Percentiles rank a stretch among this genome's conserved stretches.
Evolutionary conservation across 2,888 invertebrate genomes (phyloP).

Genomic region (Acrobasis repandana): DNA sequence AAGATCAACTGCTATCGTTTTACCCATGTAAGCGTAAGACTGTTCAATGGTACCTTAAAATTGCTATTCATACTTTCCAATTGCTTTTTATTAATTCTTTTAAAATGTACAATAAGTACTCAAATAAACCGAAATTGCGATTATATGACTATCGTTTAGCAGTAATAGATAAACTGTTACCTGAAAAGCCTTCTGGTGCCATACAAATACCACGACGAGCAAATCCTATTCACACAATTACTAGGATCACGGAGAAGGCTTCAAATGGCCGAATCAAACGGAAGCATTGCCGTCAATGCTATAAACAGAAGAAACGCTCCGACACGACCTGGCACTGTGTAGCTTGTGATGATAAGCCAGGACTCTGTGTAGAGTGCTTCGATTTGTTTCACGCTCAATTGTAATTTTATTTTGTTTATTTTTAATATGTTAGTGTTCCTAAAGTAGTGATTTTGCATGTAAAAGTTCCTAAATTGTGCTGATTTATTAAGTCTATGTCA

Average conservation of each 20-base stretch:
- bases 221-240: constrained; percentile 13
- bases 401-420: neutral
- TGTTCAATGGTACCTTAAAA: constrained; percentile 31
- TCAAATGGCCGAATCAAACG: constrained; percentile 22
- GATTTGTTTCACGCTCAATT: neutral
- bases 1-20: constrained; percentile 26
- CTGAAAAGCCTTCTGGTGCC: constrained; percentile 11
- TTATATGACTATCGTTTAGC: constrained; percentile 18
- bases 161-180: constrained; percentile 19
- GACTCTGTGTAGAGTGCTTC: too few relatives aligned
- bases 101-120: neutral
- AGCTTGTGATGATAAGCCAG: constrained; percentile 18
- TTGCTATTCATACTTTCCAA: constrained; percentile 23
- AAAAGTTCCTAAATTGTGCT: neutral
- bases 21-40: constrained; percentile 32
- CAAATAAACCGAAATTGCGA: neutral
- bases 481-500: neutral
- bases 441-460: neutral
- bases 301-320: constrained; percentile 20
- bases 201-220: constrained; percentile 5
- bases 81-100: too few relatives aligned
- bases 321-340: constrained; percentile 23
- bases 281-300: constrained; percentile 24
- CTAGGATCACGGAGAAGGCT: constrained; percentile 2
- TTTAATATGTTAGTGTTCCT: neutral